Evolutionary conservation across 2,888 invertebrate species (phyloP), one percentile per base, ranked within the genome.

Genomic region (Stenchaetothrips biformis): DNA sequence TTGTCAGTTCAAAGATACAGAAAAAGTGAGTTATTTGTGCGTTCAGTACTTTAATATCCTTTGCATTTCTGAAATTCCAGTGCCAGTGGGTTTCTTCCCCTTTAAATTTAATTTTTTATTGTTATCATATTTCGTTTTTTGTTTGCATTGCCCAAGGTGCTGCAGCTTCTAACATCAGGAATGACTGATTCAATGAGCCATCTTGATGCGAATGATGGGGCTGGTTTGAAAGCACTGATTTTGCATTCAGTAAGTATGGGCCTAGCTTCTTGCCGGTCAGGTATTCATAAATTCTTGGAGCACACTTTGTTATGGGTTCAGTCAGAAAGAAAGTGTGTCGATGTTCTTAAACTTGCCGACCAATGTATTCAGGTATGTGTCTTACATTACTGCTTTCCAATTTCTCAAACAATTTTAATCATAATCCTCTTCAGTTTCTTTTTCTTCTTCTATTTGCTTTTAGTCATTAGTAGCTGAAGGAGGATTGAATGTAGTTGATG

Each of bases 181-280:
- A 92, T 92, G 92, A 93, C 92, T 85, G 90, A 90, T 83, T 92
- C 90, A 48, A 84, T 90, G 13, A 92, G 91, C 85, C 90, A 89
- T 81, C 85, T 91, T 84, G 90, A 90, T 85, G 86, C 87, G 82
- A 87, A 88, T 59, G 88, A 88, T 79, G 87, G 67, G 25, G 21
- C 67, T 9, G 67, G 89, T 84, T 85, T 84, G 81, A 87, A 90
- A 83, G 89, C 90, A 77, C 87, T 94, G 79, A 87, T 94, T 81
- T 87, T 95, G 25, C 93, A 93, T 85, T 91, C 91, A 1, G 91
- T 93, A 81, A 91, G 92, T 77, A 87, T 94, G 37, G 88, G 89
- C 0, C 87, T 94, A 62, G 92, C 93, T 0, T 86, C 86, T 81
- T 90, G 90, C 3, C 78, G 79, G 78, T 79, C 80, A 7, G 25